Conservation (phyloP, 2,888 invertebrate species). For the Stenurella melanura region DNA sequence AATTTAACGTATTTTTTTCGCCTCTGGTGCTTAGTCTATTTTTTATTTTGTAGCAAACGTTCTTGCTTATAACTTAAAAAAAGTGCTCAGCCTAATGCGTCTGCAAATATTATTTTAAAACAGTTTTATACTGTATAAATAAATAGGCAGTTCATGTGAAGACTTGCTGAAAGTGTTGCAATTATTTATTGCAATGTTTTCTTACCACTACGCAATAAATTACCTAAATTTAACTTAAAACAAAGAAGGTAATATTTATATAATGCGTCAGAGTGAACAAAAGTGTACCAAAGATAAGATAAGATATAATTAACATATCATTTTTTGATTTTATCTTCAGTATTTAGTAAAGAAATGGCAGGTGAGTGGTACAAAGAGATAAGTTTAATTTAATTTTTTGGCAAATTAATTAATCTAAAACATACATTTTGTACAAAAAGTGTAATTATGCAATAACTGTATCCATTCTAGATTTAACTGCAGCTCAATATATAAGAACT, state of each 20-base stretch:
- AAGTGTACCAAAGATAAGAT: constrained; percentile 29
- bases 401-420: constrained; percentile 6
- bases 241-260: constrained; percentile 9
- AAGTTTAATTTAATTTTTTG: constrained; percentile 20
- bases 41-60: no score
- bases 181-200: constrained; percentile 18
- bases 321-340: constrained; percentile 24
- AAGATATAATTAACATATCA: constrained; percentile 26
- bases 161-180: background rate
- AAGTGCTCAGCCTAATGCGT: background rate
- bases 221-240: background rate
- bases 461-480: no score
- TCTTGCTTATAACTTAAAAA: no score
- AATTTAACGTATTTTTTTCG: no score
- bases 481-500: no score
- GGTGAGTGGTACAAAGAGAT: constrained; percentile 29
- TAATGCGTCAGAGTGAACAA: constrained; percentile 16
- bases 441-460: no score
- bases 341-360: constrained; percentile 29
- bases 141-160: background rate
- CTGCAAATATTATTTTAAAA: background rate
- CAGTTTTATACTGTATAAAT: background rate
- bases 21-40: no score
- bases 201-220: constrained; percentile 9
- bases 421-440: no score